Evolutionary conservation across 2,888 invertebrate species (phyloP).

Genomic region (Anthoptus insignis): DNA sequence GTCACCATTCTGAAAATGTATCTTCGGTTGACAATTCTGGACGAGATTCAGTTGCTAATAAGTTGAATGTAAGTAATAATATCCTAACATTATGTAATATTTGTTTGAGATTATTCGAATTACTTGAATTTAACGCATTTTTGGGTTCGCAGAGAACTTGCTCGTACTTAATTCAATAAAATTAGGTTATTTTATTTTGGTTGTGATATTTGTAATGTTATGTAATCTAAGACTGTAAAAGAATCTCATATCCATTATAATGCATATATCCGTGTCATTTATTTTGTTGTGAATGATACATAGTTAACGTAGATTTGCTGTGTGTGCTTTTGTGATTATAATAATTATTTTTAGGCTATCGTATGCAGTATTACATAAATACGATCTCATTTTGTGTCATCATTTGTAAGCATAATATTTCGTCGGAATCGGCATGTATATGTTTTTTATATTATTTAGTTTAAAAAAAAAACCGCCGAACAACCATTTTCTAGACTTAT

Average conservation of each 20-base stretch:
- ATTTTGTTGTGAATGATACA: background rate
- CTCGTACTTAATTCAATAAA: background rate
- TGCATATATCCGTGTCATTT: conserved; percentile 7
- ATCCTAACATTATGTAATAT: no score
- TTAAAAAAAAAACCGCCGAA: no score
- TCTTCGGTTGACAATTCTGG: no score
- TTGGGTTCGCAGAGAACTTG: background rate
- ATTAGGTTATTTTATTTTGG: conserved; percentile 18
- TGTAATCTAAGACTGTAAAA: conserved; percentile 8
- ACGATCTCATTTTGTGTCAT: background rate
- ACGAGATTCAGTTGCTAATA: no score
- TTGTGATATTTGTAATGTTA: conserved; percentile 37
- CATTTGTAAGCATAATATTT: background rate
- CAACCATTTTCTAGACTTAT: no score
- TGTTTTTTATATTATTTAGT: no score
- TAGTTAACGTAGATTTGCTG: background rate
- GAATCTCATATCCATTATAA: conserved; percentile 14
- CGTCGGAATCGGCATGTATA: background rate
- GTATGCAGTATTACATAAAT: background rate
- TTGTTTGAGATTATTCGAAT: background rate
- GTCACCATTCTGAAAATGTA: no score
- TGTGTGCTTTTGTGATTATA: background rate
- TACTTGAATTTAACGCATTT: background rate
- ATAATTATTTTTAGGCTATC: background rate
- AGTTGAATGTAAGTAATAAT: no score